Evolutionary conservation across 2,113 vertebrate species (phyloP).

Genomic region (Hylia prasina): DNA sequence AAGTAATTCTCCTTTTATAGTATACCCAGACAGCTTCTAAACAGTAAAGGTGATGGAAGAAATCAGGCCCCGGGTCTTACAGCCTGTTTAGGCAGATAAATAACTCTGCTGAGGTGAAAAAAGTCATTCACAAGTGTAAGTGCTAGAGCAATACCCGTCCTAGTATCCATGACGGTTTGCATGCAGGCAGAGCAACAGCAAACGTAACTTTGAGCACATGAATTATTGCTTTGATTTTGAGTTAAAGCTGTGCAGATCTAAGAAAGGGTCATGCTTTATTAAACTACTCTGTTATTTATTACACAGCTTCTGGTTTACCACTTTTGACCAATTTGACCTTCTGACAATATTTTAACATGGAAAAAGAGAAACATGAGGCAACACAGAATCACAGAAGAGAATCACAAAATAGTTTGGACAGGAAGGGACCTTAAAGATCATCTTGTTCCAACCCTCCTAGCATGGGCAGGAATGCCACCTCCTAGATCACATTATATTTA

Average conservation of each 20-base stretch:
- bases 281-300: background rate
- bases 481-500: background rate
- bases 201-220: background rate
- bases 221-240: background rate
- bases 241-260: background rate
- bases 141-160: background rate
- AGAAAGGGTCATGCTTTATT: background rate
- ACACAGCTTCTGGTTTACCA: background rate
- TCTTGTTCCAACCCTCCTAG: background rate
- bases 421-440: background rate
- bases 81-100: background rate
- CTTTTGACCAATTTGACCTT: background rate
- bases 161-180: background rate
- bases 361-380: background rate
- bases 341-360: background rate
- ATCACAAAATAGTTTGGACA: background rate
- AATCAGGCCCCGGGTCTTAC: background rate
- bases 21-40: background rate
- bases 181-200: background rate
- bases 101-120: background rate
- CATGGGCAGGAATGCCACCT: background rate
- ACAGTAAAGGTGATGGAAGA: background rate
- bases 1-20: background rate
- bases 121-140: background rate
- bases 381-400: background rate